Evolutionary conservation across 1,140 invertebrate species (phyloP).

Genomic region (Triops cancriformis): DNA sequence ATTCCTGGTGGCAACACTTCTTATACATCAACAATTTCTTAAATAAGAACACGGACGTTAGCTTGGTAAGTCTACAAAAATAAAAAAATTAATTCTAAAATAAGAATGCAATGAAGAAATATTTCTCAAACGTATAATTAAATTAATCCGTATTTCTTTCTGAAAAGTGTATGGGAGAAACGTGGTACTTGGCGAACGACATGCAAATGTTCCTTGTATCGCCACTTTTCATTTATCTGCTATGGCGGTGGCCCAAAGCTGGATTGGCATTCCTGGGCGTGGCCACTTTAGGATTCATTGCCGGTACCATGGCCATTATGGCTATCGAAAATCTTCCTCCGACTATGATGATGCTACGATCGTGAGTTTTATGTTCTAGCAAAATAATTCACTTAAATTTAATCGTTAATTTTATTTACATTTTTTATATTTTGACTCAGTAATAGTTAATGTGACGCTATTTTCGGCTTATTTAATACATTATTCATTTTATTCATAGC

Average conservation of each 20-base stretch:
- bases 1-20: conserved; percentile 23
- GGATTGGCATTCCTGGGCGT: conserved; percentile 29
- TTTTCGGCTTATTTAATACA: too few relatives aligned
- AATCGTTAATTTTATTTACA: too few relatives aligned
- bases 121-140: background rate
- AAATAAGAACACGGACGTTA: background rate
- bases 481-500: too few relatives aligned
- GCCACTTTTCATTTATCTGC: conserved; percentile 60
- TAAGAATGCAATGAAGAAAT: background rate
- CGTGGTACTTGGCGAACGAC: conserved; percentile 73
- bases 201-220: conserved; percentile 69
- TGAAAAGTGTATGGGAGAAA: conserved; percentile 64
- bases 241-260: conserved; percentile 32
- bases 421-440: too few relatives aligned
- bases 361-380: conserved; percentile 15
- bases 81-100: background rate
- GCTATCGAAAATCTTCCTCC: conserved; percentile 26
- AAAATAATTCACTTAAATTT: background rate
- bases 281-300: conserved; percentile 27
- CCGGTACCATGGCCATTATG: conserved; percentile 26
- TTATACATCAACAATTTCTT: conserved; percentile 22
- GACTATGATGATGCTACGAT: conserved; percentile 28
- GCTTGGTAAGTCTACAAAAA: too few relatives aligned
- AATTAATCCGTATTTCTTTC: background rate
- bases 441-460: too few relatives aligned